Percentiles rank a stretch among this genome's conserved stretches.
phyloP scores from a whole-genome alignment of 2,113 vertebrate species.

The Lepus timidus region DNA sequence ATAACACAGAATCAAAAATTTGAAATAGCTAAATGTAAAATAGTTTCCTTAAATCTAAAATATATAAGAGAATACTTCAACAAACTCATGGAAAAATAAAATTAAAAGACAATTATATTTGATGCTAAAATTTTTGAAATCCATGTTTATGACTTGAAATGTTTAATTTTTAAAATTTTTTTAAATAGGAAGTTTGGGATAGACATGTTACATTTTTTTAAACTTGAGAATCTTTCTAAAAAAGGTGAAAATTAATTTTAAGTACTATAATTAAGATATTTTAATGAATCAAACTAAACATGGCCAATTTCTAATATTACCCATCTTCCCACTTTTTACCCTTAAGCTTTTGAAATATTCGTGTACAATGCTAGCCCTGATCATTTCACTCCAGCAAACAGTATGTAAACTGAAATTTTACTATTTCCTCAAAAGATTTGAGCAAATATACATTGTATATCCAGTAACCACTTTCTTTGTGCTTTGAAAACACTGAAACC shows the following conservation, averaged over 20 bases:
- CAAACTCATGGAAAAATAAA: too few species aligned
- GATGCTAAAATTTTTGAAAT: too few species aligned
- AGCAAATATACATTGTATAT: background rate
- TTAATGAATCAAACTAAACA: constrained; percentile 41
- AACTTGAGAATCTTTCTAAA: constrained; percentile 37
- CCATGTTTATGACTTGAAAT: background rate
- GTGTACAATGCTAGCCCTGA: background rate
- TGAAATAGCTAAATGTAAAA: constrained; percentile 41
- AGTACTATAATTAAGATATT: constrained; percentile 20
- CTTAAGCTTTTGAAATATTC: background rate
- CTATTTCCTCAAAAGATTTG: constrained; percentile 25
- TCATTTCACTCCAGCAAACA: background rate
- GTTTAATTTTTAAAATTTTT: constrained; percentile 3
- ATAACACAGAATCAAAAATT: constrained; percentile 39
- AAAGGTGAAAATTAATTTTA: constrained; percentile 52
- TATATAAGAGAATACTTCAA: background rate
- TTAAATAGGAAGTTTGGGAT: background rate
- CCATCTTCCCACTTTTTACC: background rate
- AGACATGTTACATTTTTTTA: background rate
- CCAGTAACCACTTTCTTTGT: background rate
- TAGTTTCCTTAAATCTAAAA: constrained; percentile 21
- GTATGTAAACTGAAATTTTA: background rate
- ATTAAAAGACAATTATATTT: too few species aligned
- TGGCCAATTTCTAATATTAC: constrained; percentile 24
- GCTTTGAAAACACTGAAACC: background rate